Evolutionary conservation across 2,888 invertebrate genomes (phyloP).

Genomic region (Thera britannica): DNA sequence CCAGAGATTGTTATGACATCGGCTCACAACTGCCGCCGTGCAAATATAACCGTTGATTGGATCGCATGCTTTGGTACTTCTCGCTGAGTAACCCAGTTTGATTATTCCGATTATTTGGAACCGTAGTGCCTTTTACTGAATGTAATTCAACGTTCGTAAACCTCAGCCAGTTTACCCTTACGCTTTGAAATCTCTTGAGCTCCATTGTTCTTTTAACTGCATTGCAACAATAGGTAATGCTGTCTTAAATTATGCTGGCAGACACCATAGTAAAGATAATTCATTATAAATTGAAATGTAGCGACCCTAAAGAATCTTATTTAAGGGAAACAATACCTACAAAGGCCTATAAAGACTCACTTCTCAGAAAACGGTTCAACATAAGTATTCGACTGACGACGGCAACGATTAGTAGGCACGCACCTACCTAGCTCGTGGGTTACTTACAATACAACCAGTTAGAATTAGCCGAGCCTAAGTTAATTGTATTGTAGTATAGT

Average conservation of each 20-base stretch:
- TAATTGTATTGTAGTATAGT: background rate
- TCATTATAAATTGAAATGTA: slow-evolving; percentile 4
- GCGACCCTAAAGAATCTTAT: slow-evolving; percentile 7
- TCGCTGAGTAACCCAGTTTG: slow-evolving; percentile 34
- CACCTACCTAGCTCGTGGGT: background rate
- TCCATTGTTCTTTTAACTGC: slow-evolving; percentile 9
- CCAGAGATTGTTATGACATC: slow-evolving; percentile 53
- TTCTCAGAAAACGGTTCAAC: slow-evolving; percentile 14
- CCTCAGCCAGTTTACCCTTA: slow-evolving; percentile 3
- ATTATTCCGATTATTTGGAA: slow-evolving; percentile 28
- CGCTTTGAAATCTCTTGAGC: slow-evolving; percentile 7
- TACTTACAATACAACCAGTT: background rate
- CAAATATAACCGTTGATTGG: slow-evolving; percentile 41
- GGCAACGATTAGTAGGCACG: background rate
- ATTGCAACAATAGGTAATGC: slow-evolving; percentile 3
- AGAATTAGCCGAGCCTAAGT: background rate
- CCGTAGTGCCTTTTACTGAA: slow-evolving; percentile 14
- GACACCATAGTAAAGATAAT: background rate
- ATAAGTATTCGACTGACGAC: background rate
- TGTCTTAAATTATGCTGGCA: background rate
- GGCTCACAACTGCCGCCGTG: slow-evolving; percentile 45
- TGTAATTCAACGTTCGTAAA: slow-evolving; percentile 7
- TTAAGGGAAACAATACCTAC: slow-evolving; percentile 6
- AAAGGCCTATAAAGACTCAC: slow-evolving; percentile 3
- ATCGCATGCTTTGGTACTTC: slow-evolving; percentile 38